Percentiles rank a stretch among this genome's conserved stretches.
Evolutionary conservation across 2,888 invertebrate species (phyloP).

Genomic region (Standfussiana lucernea): DNA sequence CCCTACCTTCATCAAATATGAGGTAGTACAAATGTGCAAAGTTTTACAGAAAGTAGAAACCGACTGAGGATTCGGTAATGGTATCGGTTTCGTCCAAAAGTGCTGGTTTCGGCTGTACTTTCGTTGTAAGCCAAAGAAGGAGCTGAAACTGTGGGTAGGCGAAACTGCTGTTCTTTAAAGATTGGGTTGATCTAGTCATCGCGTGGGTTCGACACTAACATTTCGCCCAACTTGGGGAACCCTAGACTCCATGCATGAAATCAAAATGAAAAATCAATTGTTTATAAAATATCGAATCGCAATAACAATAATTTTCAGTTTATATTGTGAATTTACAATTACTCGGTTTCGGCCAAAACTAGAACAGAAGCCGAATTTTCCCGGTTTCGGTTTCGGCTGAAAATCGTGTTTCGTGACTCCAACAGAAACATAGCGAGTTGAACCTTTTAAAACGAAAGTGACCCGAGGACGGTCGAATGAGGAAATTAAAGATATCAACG

Average conservation of each 20-base stretch:
- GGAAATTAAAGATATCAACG: conserved; percentile 78
- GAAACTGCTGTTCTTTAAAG: neutral
- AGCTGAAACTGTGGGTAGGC: neutral
- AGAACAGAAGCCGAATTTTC: neutral
- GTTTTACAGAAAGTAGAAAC: conserved; percentile 29
- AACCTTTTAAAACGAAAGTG: conserved; percentile 69
- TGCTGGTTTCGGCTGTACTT: neutral
- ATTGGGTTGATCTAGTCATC: neutral
- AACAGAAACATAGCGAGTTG: conserved; percentile 53
- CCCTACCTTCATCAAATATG: conserved; percentile 55
- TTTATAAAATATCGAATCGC: neutral
- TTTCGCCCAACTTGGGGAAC: neutral
- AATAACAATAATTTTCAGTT: neutral
- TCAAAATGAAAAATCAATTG: neutral
- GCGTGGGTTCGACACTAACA: neutral
- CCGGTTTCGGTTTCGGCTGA: conserved; percentile 4
- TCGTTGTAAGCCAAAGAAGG: neutral
- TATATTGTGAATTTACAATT: neutral
- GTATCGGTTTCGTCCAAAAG: neutral
- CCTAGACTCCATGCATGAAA: neutral
- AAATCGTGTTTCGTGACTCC: neutral
- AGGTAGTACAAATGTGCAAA: conserved; percentile 46
- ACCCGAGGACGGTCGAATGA: conserved; percentile 70
- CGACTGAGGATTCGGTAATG: neutral
- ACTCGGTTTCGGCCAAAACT: neutral